Evolutionary conservation across 2,113 vertebrate species (phyloP).

Genomic region (Syngnathoides biaculeatus): DNA sequence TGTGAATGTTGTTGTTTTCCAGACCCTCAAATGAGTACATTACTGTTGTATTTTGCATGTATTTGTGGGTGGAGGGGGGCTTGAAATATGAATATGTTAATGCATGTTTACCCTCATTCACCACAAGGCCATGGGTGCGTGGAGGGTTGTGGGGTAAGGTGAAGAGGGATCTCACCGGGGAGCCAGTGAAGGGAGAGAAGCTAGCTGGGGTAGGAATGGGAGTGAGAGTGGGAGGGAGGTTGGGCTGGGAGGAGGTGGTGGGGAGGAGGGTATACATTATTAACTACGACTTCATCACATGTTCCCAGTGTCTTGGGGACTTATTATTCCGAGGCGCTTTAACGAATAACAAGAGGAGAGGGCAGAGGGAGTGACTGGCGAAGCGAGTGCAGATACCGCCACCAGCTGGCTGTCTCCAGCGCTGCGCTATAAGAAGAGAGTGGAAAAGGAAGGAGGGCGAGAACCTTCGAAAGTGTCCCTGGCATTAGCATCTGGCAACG

Average conservation of each 20-base stretch:
- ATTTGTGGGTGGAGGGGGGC: constrained; percentile 9
- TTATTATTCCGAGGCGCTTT: constrained; percentile 79
- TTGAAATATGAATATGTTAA: constrained; percentile 74
- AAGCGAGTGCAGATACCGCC: constrained; percentile 75
- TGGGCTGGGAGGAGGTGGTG: background rate
- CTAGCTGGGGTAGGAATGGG: constrained; percentile 41
- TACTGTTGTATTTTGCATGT: constrained; percentile 45
- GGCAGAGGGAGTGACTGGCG: constrained; percentile 70
- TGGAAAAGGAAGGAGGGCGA: constrained; percentile 47
- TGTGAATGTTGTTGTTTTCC: constrained; percentile 60
- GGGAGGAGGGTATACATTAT: constrained; percentile 73
- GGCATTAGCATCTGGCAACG: constrained; percentile 71
- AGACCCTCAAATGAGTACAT: constrained; percentile 58
- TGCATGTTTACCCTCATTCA: constrained; percentile 67
- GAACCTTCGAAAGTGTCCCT: constrained; percentile 61
- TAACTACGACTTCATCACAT: constrained; percentile 81
- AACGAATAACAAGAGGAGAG: constrained; percentile 79
- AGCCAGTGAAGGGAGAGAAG: constrained; percentile 43
- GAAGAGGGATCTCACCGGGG: constrained; percentile 33
- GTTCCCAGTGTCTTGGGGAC: constrained; percentile 78
- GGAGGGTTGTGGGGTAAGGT: constrained; percentile 40
- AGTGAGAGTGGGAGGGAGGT: constrained; percentile 34
- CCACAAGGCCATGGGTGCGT: constrained; percentile 48
- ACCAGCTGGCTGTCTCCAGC: constrained; percentile 69
- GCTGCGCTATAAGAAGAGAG: constrained; percentile 57